Evolutionary conservation across 30 jellyfish, hydroid and myxozoan genomes (phyloP), one percentile per base, ranked within the genome.

Genomic region (Nemopilema nomurai): DNA sequence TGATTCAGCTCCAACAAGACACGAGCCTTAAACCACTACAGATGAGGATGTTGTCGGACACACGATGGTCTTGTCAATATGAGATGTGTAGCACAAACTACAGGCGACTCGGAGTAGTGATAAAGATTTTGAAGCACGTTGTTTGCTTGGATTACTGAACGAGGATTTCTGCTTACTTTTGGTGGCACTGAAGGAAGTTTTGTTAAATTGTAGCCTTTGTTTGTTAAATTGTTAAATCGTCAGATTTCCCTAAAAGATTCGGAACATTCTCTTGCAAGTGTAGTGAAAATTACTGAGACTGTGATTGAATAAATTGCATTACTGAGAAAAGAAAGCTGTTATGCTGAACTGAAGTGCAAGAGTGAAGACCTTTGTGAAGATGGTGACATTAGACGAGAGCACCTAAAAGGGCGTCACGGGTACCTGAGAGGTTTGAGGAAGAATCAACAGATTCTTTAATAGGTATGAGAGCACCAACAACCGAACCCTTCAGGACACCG

Each of bases 301-400:
- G 51, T 77, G 87, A 53, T 77, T 77, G 87, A 77, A 77, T 51
- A 81, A 49, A 49, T 49, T 25, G 57, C 87, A 18, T 77, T 81
- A 19, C 25, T 77, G 49, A 51, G 87, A 77, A 77, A 74, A 28
- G 84, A 74, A 74, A 74, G 84, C 84, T 28, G 84, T 74, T 29
- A 74, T 74, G 84, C 30, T 74, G n/a, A n/a, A n/a, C 84, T 74
- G 84, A 74, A 74, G 30, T 74, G 28, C 84, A 74, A 74, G 22
- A 68, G 76, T 74, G 84, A 74, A 74, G 49, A 74, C 31, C 84
- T 74, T 74, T 74, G 84, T 74, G 84, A 74, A 28, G 84, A 74
- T n/a, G 7, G 30, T 41, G 72, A 74, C 26, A 74, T 74, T 76
- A 74, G 84, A 41, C 84, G 30, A 74, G 84, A 74, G 72, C 72